Evolutionary conservation across 2,888 invertebrate genomes (phyloP).

Genomic region (Troides helena): DNA sequence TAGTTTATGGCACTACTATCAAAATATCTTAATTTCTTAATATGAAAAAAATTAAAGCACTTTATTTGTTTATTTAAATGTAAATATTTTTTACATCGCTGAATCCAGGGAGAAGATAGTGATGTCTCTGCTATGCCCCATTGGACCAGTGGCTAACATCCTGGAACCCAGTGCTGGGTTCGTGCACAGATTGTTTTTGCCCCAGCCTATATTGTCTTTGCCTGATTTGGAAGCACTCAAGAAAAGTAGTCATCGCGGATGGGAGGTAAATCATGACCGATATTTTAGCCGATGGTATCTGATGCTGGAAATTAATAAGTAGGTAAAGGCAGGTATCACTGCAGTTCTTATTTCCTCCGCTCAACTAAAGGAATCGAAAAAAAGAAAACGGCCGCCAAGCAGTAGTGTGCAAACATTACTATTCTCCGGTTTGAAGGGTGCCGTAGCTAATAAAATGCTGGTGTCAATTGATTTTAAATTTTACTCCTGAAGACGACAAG

Average conservation of each 20-base stretch:
- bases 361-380: too few species aligned
- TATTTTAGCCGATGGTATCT: too few species aligned
- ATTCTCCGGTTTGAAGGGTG: too few species aligned
- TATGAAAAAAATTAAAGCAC: neutral
- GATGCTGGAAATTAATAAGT: too few species aligned
- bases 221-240: constrained; percentile 94
- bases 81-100: neutral
- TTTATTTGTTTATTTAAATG: neutral
- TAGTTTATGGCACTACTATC: too few species aligned
- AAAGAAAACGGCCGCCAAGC: too few species aligned
- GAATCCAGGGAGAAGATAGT: constrained; percentile 93
- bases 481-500: too few species aligned
- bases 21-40: neutral
- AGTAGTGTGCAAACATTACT: too few species aligned
- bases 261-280: constrained; percentile 79
- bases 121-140: constrained; percentile 98
- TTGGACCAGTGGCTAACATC: constrained; percentile 98
- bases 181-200: constrained; percentile 93
- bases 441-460: too few species aligned
- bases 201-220: constrained; percentile 96
- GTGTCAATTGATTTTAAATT: too few species aligned
- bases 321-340: too few species aligned
- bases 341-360: too few species aligned
- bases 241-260: constrained; percentile 89
- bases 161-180: constrained; percentile 93